Conservation (phyloP, 2,797 vertebrate species). For the Hypotaenidia okinawae region DNA sequence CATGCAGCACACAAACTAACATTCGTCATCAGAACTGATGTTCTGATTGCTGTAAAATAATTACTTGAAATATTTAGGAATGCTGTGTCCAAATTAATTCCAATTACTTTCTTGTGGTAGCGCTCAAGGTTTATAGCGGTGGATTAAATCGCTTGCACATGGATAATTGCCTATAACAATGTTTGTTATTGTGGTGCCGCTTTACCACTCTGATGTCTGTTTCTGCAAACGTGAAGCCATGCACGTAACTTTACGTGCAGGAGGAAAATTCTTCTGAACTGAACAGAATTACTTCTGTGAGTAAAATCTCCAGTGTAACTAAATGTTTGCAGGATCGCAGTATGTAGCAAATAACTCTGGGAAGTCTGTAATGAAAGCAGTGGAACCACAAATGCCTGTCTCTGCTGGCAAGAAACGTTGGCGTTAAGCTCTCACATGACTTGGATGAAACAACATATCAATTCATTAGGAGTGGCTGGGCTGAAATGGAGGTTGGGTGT, state of each 20-base stretch:
- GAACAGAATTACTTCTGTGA: background rate
- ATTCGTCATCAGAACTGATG: conserved; percentile 25
- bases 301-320: background rate
- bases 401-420: conserved; percentile 9
- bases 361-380: conserved; percentile 1
- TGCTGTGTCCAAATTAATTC: conserved; percentile 45
- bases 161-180: conserved; percentile 33
- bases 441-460: conserved; percentile 21
- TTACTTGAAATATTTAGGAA: conserved; percentile 50
- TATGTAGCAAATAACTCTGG: background rate
- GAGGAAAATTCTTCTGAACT: background rate
- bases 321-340: background rate
- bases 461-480: conserved; percentile 15
- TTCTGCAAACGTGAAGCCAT: background rate
- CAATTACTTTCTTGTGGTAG: conserved; percentile 31
- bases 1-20: background rate
- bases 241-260: background rate
- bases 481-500: conserved; percentile 13
- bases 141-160: background rate
- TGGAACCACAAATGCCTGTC: conserved; percentile 16
- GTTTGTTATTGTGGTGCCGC: conserved; percentile 11
- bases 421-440: background rate
- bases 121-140: background rate
- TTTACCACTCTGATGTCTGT: background rate
- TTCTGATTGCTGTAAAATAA: conserved; percentile 48